Percentiles rank a stretch among this genome's conserved stretches.
These are phyloP conservation scores for Chrysolina americana DNA, from an alignment of 2,888 invertebrate species.

Conservation along the genomic window DNA sequence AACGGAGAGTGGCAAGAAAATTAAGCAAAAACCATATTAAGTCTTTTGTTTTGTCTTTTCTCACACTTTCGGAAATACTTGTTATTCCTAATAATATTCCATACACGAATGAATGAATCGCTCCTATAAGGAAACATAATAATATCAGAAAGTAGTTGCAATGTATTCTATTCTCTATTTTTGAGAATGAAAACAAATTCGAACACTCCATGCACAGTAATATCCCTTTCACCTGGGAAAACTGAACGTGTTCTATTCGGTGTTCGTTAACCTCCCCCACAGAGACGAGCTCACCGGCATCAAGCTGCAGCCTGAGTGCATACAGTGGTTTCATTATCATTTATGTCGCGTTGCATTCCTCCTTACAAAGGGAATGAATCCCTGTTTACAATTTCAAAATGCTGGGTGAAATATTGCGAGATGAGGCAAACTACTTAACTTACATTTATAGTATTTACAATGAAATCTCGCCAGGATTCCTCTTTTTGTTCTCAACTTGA, in stretches of 20 bases:
- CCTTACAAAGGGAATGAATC: conserved; percentile 35
- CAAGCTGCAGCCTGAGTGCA: conserved; percentile 30
- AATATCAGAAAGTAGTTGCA: too few species aligned
- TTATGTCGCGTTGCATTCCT: conserved; percentile 27
- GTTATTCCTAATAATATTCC: too few species aligned
- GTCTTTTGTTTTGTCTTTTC: too few species aligned
- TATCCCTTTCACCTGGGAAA: not conserved
- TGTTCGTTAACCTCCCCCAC: conserved; percentile 18
- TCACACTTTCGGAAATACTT: too few species aligned
- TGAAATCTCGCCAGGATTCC: conserved; percentile 42
- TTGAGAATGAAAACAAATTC: not conserved
- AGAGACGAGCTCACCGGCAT: conserved; percentile 25
- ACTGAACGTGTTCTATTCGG: not conserved
- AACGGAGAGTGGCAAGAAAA: too few species aligned
- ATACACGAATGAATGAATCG: too few species aligned
- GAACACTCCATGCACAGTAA: not conserved
- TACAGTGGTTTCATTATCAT: conserved; percentile 23
- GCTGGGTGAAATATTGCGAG: conserved; percentile 51
- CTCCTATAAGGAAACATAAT: too few species aligned
- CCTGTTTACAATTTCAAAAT: conserved; percentile 52
- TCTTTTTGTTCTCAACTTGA: conserved; percentile 48
- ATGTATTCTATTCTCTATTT: too few species aligned
- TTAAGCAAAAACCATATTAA: too few species aligned
- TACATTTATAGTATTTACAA: conserved; percentile 43
- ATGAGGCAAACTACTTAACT: conserved; percentile 48